Base-by-base conservation (phyloP, 2,113 vertebrate genomes). In the Nannobrachium achirus region DNA sequence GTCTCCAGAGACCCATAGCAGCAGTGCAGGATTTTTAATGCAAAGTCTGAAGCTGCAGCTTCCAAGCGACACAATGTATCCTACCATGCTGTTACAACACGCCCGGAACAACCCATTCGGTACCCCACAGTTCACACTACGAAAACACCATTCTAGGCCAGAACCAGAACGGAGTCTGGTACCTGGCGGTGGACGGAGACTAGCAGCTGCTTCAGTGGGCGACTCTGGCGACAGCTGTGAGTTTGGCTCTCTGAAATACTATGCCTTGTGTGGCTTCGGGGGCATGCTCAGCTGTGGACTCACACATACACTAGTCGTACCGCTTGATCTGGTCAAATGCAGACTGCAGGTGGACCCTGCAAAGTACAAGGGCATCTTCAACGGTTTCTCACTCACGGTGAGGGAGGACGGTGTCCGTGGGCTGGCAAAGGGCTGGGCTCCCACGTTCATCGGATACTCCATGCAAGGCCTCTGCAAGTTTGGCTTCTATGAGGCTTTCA, bases 391-490 rank as follows among this genome's bases (percentile, higher is more conserved):
- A 10, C 38, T 99, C 80, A 99, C 98, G 0, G 2, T 99, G 57
- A 94, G 86, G 15, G 98, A 99, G 87, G 98, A 99, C 87, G 97
- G 98, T 0, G 45, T 96, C 72, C 92, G 96, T 72, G 98, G 98
- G 10, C 90, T 99, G 88, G 98, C 93, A 1, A 99, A 97, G 77
- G 98, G 98, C 80, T 99, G 98, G 98, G 98, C 98, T 14, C 98
- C 98, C 16, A 99, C 98, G 52, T 99, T 98, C 81, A 92, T 98
- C 38, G 98, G 98, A 16, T 99, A 99, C 83, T 99, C 98, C 70
- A 93, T 99, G 96, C 98, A 99, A 81, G 98, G 98, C 1, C 94
- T 99, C 55, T 99, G 98, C 94, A 99, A 99, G 88, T 99, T 99
- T 76, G 98, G 98, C 67, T 98, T 99, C 90, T 99, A 99, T 83